A percentile compares a stretch with the other conserved stretches of the same genome.
phyloP scores from a whole-genome alignment of 2,888 invertebrate species.

The Cheilosia variabilis region DNA sequence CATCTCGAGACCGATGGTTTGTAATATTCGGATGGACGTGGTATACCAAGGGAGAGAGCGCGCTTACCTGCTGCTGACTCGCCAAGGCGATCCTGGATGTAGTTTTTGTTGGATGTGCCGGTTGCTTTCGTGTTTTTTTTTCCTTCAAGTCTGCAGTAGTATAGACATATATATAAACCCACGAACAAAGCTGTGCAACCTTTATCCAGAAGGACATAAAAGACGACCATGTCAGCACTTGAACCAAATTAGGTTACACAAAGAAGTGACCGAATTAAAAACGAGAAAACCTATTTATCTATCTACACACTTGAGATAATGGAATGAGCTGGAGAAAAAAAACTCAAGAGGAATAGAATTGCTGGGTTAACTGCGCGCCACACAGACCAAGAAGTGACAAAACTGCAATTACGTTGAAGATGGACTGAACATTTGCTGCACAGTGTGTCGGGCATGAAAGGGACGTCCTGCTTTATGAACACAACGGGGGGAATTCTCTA shows the following conservation, averaged over 20 bases:
- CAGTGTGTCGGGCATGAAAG: constrained; percentile 17
- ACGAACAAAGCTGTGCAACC: constrained; percentile 37
- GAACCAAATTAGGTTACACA: constrained; percentile 73
- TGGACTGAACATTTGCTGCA: constrained; percentile 38
- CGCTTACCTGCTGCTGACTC: constrained; percentile 54
- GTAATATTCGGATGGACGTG: constrained; percentile 51
- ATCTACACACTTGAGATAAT: constrained; percentile 53
- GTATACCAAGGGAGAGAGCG: constrained; percentile 11
- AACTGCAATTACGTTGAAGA: constrained; percentile 68
- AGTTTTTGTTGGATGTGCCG: constrained; percentile 34
- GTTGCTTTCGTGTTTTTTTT: constrained; percentile 9
- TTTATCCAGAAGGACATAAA: constrained; percentile 52
- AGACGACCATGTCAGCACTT: constrained; percentile 71
- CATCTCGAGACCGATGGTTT: constrained; percentile 63
- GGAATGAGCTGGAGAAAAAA: constrained; percentile 12
- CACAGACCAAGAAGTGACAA: constrained; percentile 49
- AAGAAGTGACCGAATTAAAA: constrained; percentile 62
- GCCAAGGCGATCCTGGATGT: constrained; percentile 31
- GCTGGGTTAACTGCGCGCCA: constrained; percentile 21
- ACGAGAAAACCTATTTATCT: background rate
- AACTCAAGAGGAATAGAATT: constrained; percentile 34
- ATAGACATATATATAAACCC: background rate
- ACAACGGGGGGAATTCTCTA: background rate
- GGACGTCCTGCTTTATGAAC: background rate
- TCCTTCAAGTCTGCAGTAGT: constrained; percentile 10